A percentile compares a stretch with the other conserved stretches of the same genome.
phyloP scores from a whole-genome alignment of 2,888 invertebrate species.

The Cylindroiulus punctatus region DNA sequence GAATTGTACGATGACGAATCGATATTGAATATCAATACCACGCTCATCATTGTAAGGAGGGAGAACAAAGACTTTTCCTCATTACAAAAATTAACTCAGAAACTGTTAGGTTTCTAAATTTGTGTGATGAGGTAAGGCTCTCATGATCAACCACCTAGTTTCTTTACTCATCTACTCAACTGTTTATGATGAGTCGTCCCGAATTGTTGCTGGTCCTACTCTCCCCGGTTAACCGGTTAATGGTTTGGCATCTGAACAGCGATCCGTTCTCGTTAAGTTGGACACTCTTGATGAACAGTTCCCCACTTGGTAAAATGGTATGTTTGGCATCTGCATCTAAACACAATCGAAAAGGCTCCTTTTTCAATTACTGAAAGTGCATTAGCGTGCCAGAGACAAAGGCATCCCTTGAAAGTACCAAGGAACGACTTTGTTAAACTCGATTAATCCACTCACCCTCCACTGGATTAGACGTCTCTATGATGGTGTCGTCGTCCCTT shows the following conservation, averaged over 20 bases:
- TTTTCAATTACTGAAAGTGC: conserved; percentile 27
- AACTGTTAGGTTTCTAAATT: too few relatives aligned
- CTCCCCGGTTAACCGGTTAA: conserved; percentile 58
- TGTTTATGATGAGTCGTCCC: conserved; percentile 57
- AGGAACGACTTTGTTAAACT: not conserved
- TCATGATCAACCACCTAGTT: too few relatives aligned
- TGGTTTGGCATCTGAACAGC: conserved; percentile 58
- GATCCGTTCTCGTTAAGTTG: conserved; percentile 57
- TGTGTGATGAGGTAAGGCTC: too few relatives aligned
- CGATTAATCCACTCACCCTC: conserved; percentile 51
- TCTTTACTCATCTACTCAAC: conserved; percentile 44
- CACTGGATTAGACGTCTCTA: conserved; percentile 50
- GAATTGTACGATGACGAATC: too few relatives aligned
- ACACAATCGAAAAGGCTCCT: not conserved
- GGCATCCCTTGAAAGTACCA: not conserved
- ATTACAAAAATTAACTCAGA: too few relatives aligned
- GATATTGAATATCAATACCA: too few relatives aligned
- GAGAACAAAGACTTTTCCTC: too few relatives aligned
- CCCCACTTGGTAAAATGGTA: conserved; percentile 57
- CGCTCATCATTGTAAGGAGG: too few relatives aligned
- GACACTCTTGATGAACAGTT: conserved; percentile 58
- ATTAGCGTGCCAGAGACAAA: not conserved
- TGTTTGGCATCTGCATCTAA: conserved; percentile 57
- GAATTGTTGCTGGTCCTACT: conserved; percentile 57
- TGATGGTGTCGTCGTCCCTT: conserved; percentile 50